phyloP scores from a whole-genome alignment of 1,140 invertebrate species.

The Drosophila guanche region DNA sequence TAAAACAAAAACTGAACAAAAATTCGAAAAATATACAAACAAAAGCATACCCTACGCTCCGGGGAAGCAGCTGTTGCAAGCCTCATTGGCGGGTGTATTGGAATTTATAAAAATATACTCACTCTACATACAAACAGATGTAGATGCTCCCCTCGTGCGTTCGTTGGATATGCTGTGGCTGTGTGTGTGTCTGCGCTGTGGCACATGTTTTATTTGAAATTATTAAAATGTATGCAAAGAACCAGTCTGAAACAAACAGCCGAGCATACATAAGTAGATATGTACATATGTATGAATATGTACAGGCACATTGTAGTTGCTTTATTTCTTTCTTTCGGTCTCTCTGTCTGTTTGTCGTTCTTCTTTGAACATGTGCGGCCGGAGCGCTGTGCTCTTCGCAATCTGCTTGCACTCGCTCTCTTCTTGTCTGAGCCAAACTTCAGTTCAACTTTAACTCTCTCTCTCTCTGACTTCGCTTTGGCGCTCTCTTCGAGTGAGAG shows the following conservation, averaged over 20 bases:
- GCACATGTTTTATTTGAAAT: slow-evolving; percentile 33
- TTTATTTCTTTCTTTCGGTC: no score
- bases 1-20: slow-evolving; percentile 19
- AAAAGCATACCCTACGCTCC: slow-evolving; percentile 43
- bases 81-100: slow-evolving; percentile 25
- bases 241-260: slow-evolving; percentile 34
- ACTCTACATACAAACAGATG: slow-evolving; percentile 9
- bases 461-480: neutral
- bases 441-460: slow-evolving; percentile 13
- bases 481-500: slow-evolving; percentile 7
- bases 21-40: neutral
- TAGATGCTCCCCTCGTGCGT: slow-evolving; percentile 11
- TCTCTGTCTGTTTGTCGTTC: slow-evolving; percentile 3
- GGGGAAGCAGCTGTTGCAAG: slow-evolving; percentile 52
- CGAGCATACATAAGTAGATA: slow-evolving; percentile 8
- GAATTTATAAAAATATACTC: slow-evolving; percentile 64
- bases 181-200: slow-evolving; percentile 9
- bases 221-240: slow-evolving; percentile 56
- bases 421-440: neutral
- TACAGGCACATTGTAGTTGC: neutral
- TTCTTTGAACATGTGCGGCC: no score
- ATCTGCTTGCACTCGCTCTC: neutral
- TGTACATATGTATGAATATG: slow-evolving; percentile 6
- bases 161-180: slow-evolving; percentile 1
- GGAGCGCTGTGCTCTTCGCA: no score